Conservation (phyloP, 2,797 vertebrate species). For the Sciaenops ocellatus region DNA sequence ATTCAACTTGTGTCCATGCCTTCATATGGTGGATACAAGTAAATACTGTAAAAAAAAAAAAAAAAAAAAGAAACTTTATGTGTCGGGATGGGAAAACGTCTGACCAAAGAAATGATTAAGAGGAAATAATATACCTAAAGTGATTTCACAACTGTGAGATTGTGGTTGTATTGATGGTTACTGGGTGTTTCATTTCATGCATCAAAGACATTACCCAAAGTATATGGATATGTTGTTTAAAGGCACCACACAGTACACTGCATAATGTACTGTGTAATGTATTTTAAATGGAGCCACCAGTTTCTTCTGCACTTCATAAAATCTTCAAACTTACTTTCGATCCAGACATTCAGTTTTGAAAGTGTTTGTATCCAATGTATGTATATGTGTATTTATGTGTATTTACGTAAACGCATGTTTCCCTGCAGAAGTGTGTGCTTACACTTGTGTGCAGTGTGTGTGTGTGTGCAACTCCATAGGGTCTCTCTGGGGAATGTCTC, state of each 20-base stretch:
- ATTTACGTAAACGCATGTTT: conserved; percentile 34
- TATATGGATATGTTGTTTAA: conserved; percentile 33
- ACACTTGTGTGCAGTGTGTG: conserved; percentile 17
- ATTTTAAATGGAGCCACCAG: conserved; percentile 34
- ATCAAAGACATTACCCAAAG: conserved; percentile 30
- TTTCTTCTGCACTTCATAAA: conserved; percentile 47
- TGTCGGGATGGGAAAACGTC: neutral
- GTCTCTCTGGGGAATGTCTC: conserved; percentile 75
- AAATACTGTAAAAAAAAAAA: neutral
- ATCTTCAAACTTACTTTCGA: conserved; percentile 52
- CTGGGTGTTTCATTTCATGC: conserved; percentile 55
- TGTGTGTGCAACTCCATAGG: conserved; percentile 66
- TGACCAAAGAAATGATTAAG: neutral
- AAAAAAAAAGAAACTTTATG: neutral
- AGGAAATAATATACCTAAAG: neutral
- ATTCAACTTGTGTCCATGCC: neutral
- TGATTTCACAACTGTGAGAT: conserved; percentile 26
- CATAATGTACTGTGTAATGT: conserved; percentile 41
- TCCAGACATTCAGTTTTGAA: conserved; percentile 7
- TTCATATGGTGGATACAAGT: neutral
- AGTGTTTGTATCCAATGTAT: conserved; percentile 20
- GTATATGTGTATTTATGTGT: conserved; percentile 22
- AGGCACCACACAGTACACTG: conserved; percentile 5
- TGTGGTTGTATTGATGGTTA: conserved; percentile 9
- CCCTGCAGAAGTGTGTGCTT: conserved; percentile 18